Percentiles rank a stretch among this genome's conserved stretches.
These are phyloP conservation scores for Pristionchus japonicus DNA, from an alignment of 2,888 invertebrate genomes.

Conservation along the genomic window DNA sequence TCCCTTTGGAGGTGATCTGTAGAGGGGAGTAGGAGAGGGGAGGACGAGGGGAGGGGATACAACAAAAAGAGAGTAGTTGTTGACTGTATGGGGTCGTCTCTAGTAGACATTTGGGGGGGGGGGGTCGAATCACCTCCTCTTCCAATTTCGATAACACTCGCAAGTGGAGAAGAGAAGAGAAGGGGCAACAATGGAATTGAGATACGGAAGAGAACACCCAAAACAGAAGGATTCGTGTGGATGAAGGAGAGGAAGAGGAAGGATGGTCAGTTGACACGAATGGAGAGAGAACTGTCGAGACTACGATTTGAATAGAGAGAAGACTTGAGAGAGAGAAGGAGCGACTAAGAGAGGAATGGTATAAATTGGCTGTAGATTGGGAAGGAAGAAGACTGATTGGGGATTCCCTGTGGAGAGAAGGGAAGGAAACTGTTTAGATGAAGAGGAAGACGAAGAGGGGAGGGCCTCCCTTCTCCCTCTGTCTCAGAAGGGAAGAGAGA, in stretches of 20 bases:
- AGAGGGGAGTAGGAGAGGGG: background rate
- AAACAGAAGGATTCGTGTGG: background rate
- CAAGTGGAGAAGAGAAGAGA: background rate
- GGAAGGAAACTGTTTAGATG: conserved; percentile 32
- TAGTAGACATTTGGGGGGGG: background rate
- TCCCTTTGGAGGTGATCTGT: conserved; percentile 9
- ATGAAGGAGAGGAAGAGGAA: background rate
- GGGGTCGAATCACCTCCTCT: conserved; percentile 4
- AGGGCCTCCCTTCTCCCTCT: background rate
- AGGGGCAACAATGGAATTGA: conserved; percentile 5
- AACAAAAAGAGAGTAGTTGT: conserved; percentile 26
- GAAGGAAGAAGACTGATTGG: background rate
- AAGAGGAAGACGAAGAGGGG: background rate
- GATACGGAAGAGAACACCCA: background rate
- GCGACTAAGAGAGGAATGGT: background rate
- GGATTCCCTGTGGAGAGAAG: conserved; percentile 13
- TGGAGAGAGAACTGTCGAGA: background rate
- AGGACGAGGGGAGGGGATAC: background rate
- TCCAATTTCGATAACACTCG: conserved; percentile 25
- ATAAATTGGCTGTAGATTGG: background rate
- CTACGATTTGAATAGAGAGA: background rate
- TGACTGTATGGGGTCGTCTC: conserved; percentile 24
- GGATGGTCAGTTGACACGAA: background rate
- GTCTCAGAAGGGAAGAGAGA: background rate
- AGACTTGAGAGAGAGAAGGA: background rate